A percentile compares a stretch with the other conserved stretches of the same genome.
Conservation (phyloP, 2,113 vertebrate genomes). For the Rhynchomys soricoides region DNA sequence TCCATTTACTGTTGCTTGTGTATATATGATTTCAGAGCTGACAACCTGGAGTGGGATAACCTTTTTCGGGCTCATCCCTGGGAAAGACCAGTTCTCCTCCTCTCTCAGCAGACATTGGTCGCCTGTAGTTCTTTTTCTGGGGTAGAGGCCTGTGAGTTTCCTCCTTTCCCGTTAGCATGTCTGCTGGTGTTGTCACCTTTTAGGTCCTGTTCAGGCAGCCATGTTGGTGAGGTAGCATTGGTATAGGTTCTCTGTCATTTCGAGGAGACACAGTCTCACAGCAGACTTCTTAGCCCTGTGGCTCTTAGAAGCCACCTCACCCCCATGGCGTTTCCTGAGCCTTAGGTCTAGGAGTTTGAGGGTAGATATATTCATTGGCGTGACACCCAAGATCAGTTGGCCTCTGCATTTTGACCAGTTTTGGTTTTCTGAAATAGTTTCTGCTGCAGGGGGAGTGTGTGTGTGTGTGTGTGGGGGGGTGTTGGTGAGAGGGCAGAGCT, state of each 20-base stretch:
- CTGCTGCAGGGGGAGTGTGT: too few relatives aligned
- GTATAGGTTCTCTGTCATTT: background rate
- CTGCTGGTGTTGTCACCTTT: background rate
- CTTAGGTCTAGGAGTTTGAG: background rate
- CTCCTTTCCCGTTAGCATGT: background rate
- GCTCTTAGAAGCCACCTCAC: background rate
- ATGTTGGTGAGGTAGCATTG: background rate
- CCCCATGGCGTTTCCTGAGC: background rate
- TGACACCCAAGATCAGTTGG: background rate
- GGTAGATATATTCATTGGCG: background rate
- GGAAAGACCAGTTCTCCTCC: background rate
- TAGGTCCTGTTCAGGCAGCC: background rate
- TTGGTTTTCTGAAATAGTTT: background rate
- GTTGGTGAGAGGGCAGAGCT: background rate
- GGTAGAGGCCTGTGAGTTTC: background rate
- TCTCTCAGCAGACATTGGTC: background rate
- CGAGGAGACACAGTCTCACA: background rate
- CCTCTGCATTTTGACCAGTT: background rate
- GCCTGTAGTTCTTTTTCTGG: background rate
- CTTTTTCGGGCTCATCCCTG: background rate
- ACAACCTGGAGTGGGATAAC: background rate
- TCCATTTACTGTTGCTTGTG: background rate
- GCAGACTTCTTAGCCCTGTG: background rate
- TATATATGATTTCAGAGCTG: background rate
- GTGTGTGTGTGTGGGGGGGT: too few relatives aligned